Evolutionary conservation across 2,888 invertebrate species (phyloP).

Genomic region (Mesodorylaimus sp.): DNA sequence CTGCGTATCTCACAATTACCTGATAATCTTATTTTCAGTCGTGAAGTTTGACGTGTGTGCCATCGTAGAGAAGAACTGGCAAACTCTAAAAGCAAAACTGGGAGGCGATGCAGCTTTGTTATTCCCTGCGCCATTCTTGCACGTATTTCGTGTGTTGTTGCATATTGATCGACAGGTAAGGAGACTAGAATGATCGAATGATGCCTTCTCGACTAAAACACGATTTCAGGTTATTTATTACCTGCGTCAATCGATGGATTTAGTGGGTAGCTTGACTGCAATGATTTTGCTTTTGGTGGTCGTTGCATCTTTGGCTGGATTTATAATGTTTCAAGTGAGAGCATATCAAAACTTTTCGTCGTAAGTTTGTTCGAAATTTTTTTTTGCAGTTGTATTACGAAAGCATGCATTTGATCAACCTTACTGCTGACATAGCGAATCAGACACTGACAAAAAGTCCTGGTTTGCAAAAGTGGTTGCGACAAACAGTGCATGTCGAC

Average conservation of each 20-base stretch:
- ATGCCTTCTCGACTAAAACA: too few species aligned
- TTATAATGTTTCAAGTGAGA: constrained; percentile 6
- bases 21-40: background rate
- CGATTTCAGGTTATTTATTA: constrained; percentile 7
- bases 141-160: background rate
- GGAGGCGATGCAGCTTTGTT: background rate
- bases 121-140: background rate
- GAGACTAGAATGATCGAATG: background rate
- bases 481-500: background rate
- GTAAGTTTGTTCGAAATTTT: too few species aligned
- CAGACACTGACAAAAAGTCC: constrained; percentile 4
- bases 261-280: constrained; percentile 9
- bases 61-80: background rate
- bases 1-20: too few species aligned
- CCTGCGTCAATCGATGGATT: constrained; percentile 8
- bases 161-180: constrained; percentile 1
- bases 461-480: background rate
- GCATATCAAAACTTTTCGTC: too few species aligned
- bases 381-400: constrained; percentile 10
- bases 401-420: constrained; percentile 6
- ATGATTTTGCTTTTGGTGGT: constrained; percentile 3
- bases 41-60: background rate
- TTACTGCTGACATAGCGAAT: constrained; percentile 5
- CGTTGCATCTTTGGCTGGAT: constrained; percentile 2
- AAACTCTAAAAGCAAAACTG: background rate